A percentile compares a stretch with the other conserved stretches of the same genome.
phyloP scores from a whole-genome alignment of 2,888 invertebrate species.

The Morpho achilles region DNA sequence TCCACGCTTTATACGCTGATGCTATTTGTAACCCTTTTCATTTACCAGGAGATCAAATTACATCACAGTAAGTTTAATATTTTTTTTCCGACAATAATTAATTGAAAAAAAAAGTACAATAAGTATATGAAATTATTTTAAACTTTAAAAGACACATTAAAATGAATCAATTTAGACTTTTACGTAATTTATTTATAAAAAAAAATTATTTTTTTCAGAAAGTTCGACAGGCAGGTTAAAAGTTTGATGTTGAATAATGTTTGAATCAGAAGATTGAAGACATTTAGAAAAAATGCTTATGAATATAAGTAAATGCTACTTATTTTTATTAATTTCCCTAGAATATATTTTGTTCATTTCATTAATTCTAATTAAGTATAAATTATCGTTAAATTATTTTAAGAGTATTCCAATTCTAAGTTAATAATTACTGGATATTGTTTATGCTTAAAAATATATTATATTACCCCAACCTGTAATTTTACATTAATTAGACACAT shows the following conservation, averaged over 20 bases:
- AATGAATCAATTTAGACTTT: neutral
- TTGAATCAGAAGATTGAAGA: constrained; percentile 25
- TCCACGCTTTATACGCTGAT: constrained; percentile 95
- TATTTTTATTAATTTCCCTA: too few relatives aligned
- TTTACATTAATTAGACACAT: too few relatives aligned
- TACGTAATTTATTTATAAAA: neutral
- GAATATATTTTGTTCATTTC: too few relatives aligned
- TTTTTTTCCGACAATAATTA: neutral
- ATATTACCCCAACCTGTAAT: too few relatives aligned
- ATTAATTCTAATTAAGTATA: too few relatives aligned
- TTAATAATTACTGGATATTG: too few relatives aligned
- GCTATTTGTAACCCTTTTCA: constrained; percentile 98
- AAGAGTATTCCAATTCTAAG: too few relatives aligned
- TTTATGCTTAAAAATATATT: too few relatives aligned
- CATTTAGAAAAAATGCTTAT: too few relatives aligned
- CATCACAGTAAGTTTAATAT: constrained; percentile 84
- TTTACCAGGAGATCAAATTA: constrained; percentile 93
- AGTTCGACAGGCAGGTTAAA: constrained; percentile 83
- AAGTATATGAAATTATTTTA: neutral
- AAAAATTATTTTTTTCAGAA: constrained; percentile 57
- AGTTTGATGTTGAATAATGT: constrained; percentile 77
- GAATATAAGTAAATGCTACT: too few relatives aligned
- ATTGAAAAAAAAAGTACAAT: neutral
- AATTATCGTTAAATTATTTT: too few relatives aligned
- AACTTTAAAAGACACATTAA: neutral